Conservation (phyloP, 2,797 vertebrate genomes). For the Pristis pectinata region DNA sequence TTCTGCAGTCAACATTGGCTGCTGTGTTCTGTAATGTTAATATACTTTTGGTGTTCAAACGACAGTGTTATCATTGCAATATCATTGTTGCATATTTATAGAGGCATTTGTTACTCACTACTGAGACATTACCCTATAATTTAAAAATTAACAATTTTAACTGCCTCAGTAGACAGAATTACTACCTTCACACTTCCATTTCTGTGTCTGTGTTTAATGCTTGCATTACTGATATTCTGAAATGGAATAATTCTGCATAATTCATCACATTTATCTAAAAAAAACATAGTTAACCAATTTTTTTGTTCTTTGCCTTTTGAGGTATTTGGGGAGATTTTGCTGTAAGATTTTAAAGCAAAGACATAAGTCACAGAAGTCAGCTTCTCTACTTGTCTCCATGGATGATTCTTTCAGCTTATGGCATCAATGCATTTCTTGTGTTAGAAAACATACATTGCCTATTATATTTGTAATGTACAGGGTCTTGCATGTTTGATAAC, state of each 20-base stretch:
- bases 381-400: too few species aligned
- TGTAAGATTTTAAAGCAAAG: neutral
- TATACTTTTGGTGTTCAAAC: neutral
- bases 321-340: neutral
- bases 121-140: neutral
- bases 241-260: neutral
- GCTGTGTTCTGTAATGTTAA: neutral
- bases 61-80: neutral
- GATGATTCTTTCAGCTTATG: neutral
- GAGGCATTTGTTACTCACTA: neutral
- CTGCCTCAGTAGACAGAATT: neutral
- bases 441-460: too few species aligned
- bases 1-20: neutral
- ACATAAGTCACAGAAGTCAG: neutral
- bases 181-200: neutral
- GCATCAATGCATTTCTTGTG: neutral
- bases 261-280: too few species aligned
- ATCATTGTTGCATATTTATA: neutral
- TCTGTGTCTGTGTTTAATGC: neutral
- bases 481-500: neutral
- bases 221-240: neutral
- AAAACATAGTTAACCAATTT: neutral
- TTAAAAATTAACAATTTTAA: neutral
- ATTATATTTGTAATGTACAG: neutral
- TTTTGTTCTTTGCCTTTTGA: neutral